Base-by-base conservation (phyloP, 1,140 invertebrate genomes). In the Venturia canescens region DNA sequence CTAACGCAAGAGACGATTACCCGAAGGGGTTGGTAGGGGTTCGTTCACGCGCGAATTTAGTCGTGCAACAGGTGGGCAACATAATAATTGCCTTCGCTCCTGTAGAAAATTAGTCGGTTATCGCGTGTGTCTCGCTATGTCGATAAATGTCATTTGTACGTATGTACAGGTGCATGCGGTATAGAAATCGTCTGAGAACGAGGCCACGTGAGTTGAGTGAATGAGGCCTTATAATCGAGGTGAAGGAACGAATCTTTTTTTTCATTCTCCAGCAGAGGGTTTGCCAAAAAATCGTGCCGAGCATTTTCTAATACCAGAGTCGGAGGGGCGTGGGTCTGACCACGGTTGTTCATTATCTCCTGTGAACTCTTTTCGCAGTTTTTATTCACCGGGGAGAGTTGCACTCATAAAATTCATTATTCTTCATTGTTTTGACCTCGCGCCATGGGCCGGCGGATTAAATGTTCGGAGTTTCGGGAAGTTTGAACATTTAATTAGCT, bases 1-100 rank as follows among this genome's bases (percentile, higher is more conserved):
- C 27, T 27, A 70, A 21, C 67, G 53, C 53, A 23, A 70, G 67
- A n/a, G 31, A 11, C 67, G 67, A 70, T 70, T 70, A 70, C 67
- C 67, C 31, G 11, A 38, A 27, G 15, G 31, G 67, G 26, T 38
- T 27, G 31, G 7, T 29, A 18, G 67, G 27, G 67, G 67, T 57
- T 16, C 21, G 9, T 57, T 27, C 31, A 70, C 67, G 67, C 67
- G 67, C 27, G 60, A 82, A 80, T 79, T 82, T 80, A 71, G 76
- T 80, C 71, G 66, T 21, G 74, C 78, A 82, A 82, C 78, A 82
- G 81, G 81, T 80, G 78, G 74, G 38, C 72, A 57, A 67, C 27
- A 23, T 77, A 82, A 82, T 82, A 77, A 82, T 80, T 80, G 34
- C 78, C 34, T 21, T 23, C 26, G 67, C 67, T 29, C 53, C 67